Base-by-base conservation (phyloP, 37 sponge, comb jelly and placozoan genomes). In the Cladorhizidae sp. region DNA sequence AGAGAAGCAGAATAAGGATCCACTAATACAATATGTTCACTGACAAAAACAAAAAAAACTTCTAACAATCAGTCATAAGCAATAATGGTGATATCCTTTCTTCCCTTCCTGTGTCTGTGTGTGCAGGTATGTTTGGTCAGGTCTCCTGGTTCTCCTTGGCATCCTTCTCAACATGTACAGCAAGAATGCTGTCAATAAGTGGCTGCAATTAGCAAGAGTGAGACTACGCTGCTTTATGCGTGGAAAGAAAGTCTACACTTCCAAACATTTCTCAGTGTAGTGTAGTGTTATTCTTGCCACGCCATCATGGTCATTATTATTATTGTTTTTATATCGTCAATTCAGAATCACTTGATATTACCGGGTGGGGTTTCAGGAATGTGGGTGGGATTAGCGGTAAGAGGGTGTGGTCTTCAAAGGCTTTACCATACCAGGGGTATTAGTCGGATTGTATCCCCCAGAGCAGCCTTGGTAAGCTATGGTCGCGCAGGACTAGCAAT, bases 71-170 rank as follows among this genome's bases (percentile, higher is more conserved):
- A n/a, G n/a, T n/a, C n/a, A n/a, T n/a, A n/a, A n/a, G n/a, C n/a
- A n/a, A n/a, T n/a, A n/a, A n/a, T n/a, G n/a, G n/a, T n/a, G n/a
- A n/a, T 63, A 63, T 26, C n/a, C n/a, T 26, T 63, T 63, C 12
- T 54, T 12, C 55, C 6, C n/a, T 26, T 59, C 61, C 61, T 59
- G 61, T 28, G n/a, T 26, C 17, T 59, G 17, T 74, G 0, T 37
- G 17, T 74, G 0, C 45, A 90, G 91, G 67, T 91, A 91, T 64
- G 63, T 91, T 21, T 91, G 83, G 80, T 36, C 88, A 14, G 92
- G 92, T n/a, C 26, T 83, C 51, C 67, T 91, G 37, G 80, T 91
- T 2, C 64, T 87, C 1, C 29, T 87, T n/a, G 92, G 85, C 3
- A 72, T 91, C 8, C 59, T 25, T 23, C 56, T 91, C 26, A 91